A percentile compares a stretch with the other conserved stretches of the same genome.
phyloP scores from a whole-genome alignment of 2,888 invertebrate genomes.

The Cynaeus angustus region DNA sequence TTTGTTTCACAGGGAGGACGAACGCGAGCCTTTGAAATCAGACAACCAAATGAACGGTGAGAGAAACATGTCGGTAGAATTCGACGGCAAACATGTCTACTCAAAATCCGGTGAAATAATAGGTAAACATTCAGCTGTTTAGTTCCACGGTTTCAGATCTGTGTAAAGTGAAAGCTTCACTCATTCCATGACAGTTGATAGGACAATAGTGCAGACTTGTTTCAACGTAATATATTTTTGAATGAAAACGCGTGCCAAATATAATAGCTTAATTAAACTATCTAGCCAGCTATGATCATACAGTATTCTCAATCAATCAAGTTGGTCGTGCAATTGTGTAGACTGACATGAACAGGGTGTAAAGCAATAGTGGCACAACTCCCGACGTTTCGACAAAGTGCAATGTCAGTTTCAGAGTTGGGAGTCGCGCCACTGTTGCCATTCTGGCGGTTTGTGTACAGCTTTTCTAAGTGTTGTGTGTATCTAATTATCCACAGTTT shows the following conservation, averaged over 20 bases:
- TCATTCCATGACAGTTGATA: constrained; percentile 48
- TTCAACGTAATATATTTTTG: constrained; percentile 22
- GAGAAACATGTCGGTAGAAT: constrained; percentile 86
- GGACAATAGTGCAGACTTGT: background rate
- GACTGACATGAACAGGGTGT: constrained; percentile 3
- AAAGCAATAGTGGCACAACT: background rate
- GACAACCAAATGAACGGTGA: constrained; percentile 78
- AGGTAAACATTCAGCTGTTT: constrained; percentile 93
- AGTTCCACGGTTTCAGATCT: constrained; percentile 56
- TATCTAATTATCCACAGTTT: constrained; percentile 37
- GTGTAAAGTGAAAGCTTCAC: constrained; percentile 34
- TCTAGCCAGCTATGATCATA: constrained; percentile 15
- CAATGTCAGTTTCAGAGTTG: no score
- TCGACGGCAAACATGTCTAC: constrained; percentile 87
- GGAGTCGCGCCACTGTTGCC: background rate
- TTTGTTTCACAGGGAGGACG: constrained; percentile 72
- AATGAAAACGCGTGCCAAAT: constrained; percentile 44
- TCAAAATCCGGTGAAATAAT: constrained; percentile 89
- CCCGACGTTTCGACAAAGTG: background rate
- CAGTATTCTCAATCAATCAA: constrained; percentile 36
- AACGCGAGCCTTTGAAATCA: constrained; percentile 85
- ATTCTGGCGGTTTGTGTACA: constrained; percentile 48
- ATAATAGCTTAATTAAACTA: constrained; percentile 37
- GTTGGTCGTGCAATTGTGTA: constrained; percentile 31
- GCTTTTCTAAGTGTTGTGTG: constrained; percentile 55